Evolutionary conservation across 2,797 vertebrate genomes (phyloP), one percentile per base, ranked within the genome.

Genomic region (Syncerus caffer): DNA sequence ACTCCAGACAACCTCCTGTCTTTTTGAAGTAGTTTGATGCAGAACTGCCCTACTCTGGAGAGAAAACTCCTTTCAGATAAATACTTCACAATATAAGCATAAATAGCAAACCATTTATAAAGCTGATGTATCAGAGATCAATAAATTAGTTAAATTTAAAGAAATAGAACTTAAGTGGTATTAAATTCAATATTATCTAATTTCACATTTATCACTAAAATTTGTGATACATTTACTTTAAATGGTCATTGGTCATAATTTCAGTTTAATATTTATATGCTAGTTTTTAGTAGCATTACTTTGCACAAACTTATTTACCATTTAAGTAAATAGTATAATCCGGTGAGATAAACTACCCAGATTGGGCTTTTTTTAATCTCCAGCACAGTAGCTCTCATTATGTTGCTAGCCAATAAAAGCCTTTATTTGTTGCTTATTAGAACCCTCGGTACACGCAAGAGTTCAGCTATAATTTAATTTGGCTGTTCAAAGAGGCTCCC

Each of bases 381-480:
- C 97, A 93, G 58, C 94, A 98, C 93, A 98, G 98, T 98, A 98
- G 98, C 62, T 97, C 86, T 98, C 94, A 98, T 98, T 98, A 98
- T 98, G 96, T 97, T 83, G 92, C 6, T 25, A 95, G 90, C 98
- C 97, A 98, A 95, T 98, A 98, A 98, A 98, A 98, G 94, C 92
- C 97, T 98, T 98, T 98, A 98, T 98, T 98, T 99, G 98, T 98
- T 98, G 98, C 98, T 98, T 98, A 98, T 98, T 98, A 98, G 98
- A 98, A 95, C 85, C 97, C 95, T 97, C 98, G 98, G 98, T 98
- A 98, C 96, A 98, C 96, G 98, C 86, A 97, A 95, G 97, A 98
- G 97, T 98, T 99, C 98, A 98, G 96, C 96, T 98, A 38, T 98
- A 98, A 98, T 98, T 98, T 98, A 98, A 98, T 98, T 98, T 99